phyloP scores from a whole-genome alignment of 2,888 invertebrate species.

The Scrobipalpa costella region DNA sequence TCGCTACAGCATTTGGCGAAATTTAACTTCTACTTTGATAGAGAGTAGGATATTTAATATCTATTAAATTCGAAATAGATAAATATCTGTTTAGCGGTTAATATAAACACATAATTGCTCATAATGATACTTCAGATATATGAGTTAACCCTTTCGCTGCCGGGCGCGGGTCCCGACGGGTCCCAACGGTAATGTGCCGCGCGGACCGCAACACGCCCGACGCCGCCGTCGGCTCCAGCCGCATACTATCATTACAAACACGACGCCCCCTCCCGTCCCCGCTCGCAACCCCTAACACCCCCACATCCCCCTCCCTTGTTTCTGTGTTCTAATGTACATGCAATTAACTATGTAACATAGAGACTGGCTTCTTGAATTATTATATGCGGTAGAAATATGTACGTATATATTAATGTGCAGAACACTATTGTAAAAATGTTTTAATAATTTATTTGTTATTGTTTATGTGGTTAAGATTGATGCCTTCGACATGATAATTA shows the following conservation, averaged over 20 bases:
- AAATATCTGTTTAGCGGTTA: not conserved
- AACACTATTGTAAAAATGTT: not conserved
- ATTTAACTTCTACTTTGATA: too few species aligned
- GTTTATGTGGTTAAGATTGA: not conserved
- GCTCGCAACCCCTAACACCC: slow-evolving; percentile 2
- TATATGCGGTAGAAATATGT: slow-evolving; percentile 1
- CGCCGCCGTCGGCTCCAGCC: slow-evolving; percentile 24
- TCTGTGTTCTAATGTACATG: slow-evolving; percentile 19
- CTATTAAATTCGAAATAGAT: too few species aligned
- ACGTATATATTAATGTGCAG: not conserved
- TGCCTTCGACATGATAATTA: not conserved
- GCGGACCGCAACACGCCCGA: slow-evolving; percentile 5
- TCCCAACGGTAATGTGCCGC: not conserved
- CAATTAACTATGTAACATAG: slow-evolving; percentile 21
- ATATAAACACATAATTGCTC: not conserved
- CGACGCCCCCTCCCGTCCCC: slow-evolving; percentile 1
- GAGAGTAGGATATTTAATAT: too few species aligned
- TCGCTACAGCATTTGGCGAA: too few species aligned
- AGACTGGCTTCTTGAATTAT: slow-evolving; percentile 18
- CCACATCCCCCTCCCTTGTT: slow-evolving; percentile 21
- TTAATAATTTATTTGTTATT: not conserved
- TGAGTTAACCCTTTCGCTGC: slow-evolving; percentile 14
- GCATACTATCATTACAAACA: slow-evolving; percentile 10
- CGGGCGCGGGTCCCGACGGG: not conserved
- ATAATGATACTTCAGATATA: slow-evolving; percentile 22